Percentiles rank a stretch among this genome's conserved stretches.
Conservation (phyloP, 2,797 vertebrate genomes). For the Toxotes lorentzi region DNA sequence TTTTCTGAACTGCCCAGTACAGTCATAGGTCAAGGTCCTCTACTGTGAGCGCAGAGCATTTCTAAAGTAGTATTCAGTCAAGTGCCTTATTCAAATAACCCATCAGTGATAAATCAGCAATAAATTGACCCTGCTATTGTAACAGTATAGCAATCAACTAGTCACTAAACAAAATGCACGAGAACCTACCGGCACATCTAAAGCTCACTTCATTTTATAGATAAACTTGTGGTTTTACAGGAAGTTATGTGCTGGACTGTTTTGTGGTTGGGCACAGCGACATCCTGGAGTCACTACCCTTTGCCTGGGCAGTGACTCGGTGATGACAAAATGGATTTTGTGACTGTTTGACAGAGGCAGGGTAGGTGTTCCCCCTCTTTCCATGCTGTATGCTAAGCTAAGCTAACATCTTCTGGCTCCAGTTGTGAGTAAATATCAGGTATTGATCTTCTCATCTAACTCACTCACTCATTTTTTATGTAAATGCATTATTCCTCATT, state of each 20-base stretch:
- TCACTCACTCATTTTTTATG: too few relatives aligned
- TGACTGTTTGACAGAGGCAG: not conserved
- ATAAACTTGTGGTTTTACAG: not conserved
- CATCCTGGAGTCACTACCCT: not conserved
- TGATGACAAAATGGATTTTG: not conserved
- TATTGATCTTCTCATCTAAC: not conserved
- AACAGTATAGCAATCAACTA: not conserved
- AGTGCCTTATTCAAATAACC: not conserved
- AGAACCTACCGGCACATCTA: not conserved
- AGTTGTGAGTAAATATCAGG: not conserved
- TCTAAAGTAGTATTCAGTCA: not conserved
- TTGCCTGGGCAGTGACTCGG: too few relatives aligned
- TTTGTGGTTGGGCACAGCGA: not conserved
- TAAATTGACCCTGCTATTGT: not conserved
- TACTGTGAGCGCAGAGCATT: not conserved
- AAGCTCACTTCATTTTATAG: not conserved
- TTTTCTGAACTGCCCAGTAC: slow-evolving; percentile 4
- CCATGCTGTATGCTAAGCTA: not conserved
- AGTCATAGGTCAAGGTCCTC: not conserved
- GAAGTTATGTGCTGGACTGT: not conserved
- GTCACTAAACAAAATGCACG: not conserved
- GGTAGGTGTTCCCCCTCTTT: not conserved
- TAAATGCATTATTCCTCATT: not conserved
- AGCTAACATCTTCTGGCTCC: not conserved
- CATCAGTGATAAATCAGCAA: not conserved